Evolutionary conservation across 2,888 invertebrate genomes (phyloP).

Genomic region (Platycheirus rosarum): DNA sequence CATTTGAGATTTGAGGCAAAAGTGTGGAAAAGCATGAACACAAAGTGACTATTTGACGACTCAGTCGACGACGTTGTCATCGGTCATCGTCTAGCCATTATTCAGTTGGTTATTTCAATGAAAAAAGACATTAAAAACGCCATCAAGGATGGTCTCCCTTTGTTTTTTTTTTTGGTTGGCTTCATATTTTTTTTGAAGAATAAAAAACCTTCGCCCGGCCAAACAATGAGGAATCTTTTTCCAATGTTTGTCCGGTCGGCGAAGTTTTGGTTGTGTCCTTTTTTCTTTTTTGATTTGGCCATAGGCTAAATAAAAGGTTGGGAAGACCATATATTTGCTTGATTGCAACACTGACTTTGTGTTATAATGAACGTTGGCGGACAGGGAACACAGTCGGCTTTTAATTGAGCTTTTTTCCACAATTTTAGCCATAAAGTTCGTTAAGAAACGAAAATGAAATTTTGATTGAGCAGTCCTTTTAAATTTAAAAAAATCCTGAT

Average conservation of each 20-base stretch:
- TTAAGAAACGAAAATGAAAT: background rate
- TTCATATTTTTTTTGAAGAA: conserved; percentile 25
- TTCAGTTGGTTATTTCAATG: conserved; percentile 7
- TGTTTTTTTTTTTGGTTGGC: conserved; percentile 2
- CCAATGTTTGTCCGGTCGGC: conserved; percentile 18
- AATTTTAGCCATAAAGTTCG: background rate
- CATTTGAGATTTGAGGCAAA: no score
- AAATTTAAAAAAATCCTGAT: no score
- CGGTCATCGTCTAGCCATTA: conserved; percentile 43
- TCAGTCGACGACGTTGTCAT: background rate
- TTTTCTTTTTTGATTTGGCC: background rate
- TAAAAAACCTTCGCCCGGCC: conserved; percentile 11
- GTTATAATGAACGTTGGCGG: conserved; percentile 26
- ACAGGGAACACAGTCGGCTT: background rate
- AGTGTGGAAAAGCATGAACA: conserved; percentile 53
- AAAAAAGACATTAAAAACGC: conserved; percentile 11
- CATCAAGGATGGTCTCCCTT: conserved; percentile 7
- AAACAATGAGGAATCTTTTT: conserved; percentile 34
- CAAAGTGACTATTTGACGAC: conserved; percentile 64
- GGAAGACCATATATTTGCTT: conserved; percentile 37
- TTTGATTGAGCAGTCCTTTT: no score
- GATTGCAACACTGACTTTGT: conserved; percentile 43
- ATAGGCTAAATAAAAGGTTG: conserved; percentile 1
- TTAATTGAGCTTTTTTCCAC: conserved; percentile 23
- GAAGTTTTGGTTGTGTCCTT: background rate